phyloP scores from a whole-genome alignment of 2,888 invertebrate genomes.

The Stenolophus ochropezus region DNA sequence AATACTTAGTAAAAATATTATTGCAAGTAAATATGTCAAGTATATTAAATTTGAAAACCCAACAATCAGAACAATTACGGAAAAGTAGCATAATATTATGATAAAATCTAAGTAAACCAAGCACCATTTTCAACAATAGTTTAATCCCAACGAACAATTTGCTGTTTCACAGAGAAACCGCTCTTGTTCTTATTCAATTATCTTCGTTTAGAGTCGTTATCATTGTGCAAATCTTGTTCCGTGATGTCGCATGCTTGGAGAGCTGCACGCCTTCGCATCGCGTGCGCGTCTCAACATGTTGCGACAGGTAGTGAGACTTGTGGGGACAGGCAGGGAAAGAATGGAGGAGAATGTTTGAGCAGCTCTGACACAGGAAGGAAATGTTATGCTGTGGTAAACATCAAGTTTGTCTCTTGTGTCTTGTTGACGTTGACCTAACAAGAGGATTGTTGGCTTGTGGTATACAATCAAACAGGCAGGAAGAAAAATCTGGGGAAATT shows the following conservation, averaged over 20 bases:
- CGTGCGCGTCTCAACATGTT: not conserved
- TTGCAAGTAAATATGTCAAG: too few species aligned
- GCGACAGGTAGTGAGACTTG: not conserved
- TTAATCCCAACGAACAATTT: conserved; percentile 1
- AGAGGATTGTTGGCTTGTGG: not conserved
- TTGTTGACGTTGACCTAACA: not conserved
- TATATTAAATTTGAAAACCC: too few species aligned
- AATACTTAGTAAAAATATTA: too few species aligned
- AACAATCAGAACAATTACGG: too few species aligned
- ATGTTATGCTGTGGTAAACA: conserved; percentile 35
- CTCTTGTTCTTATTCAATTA: conserved; percentile 9
- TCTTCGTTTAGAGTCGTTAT: conserved; percentile 21
- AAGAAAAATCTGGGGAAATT: too few species aligned
- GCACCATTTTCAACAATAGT: too few species aligned
- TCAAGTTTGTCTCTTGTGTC: conserved; percentile 11
- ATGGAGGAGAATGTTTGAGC: not conserved
- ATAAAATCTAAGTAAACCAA: too few species aligned
- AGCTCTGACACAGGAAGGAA: conserved; percentile 23
- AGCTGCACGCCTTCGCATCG: conserved; percentile 9
- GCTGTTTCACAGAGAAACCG: conserved; percentile 20
- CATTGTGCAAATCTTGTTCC: conserved; percentile 35
- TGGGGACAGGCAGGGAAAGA: not conserved
- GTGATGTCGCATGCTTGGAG: conserved; percentile 21
- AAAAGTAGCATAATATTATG: too few species aligned
- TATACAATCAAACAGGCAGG: too few species aligned